Conservation (phyloP, 2,113 vertebrate species). For the Pangasianodon gigas region DNA sequence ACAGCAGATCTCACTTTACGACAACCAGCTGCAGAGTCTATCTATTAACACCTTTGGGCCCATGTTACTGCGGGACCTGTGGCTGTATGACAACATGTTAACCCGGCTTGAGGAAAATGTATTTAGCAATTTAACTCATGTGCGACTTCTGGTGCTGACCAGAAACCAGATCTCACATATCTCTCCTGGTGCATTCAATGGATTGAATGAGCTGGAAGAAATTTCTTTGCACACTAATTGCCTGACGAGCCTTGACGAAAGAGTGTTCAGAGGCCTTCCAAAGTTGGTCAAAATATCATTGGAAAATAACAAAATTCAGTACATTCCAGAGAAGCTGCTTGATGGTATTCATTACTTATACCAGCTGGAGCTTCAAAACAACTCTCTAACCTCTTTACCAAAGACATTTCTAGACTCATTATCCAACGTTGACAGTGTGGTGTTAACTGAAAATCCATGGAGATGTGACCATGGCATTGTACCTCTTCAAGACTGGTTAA, state of each 20-base stretch:
- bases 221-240: conserved; percentile 86
- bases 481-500: conserved; percentile 81
- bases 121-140: conserved; percentile 80
- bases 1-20: conserved; percentile 81
- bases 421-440: conserved; percentile 69
- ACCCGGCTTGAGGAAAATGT: conserved; percentile 72
- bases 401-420: conserved; percentile 76
- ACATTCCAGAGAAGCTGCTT: conserved; percentile 77
- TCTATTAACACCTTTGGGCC: conserved; percentile 78
- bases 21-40: conserved; percentile 80
- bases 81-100: conserved; percentile 89
- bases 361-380: conserved; percentile 83
- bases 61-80: conserved; percentile 79
- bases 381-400: conserved; percentile 80
- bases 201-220: conserved; percentile 78
- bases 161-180: conserved; percentile 80
- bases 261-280: conserved; percentile 72
- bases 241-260: conserved; percentile 70
- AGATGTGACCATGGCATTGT: conserved; percentile 81
- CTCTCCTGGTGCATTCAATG: conserved; percentile 74
- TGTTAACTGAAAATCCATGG: conserved; percentile 88
- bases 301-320: conserved; percentile 81
- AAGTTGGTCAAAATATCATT: conserved; percentile 85
- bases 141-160: conserved; percentile 84
- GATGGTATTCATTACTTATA: conserved; percentile 65